These are phyloP conservation scores for Perithous albicinctus DNA, from an alignment of 2,888 invertebrate species.

Conservation along the genomic window DNA sequence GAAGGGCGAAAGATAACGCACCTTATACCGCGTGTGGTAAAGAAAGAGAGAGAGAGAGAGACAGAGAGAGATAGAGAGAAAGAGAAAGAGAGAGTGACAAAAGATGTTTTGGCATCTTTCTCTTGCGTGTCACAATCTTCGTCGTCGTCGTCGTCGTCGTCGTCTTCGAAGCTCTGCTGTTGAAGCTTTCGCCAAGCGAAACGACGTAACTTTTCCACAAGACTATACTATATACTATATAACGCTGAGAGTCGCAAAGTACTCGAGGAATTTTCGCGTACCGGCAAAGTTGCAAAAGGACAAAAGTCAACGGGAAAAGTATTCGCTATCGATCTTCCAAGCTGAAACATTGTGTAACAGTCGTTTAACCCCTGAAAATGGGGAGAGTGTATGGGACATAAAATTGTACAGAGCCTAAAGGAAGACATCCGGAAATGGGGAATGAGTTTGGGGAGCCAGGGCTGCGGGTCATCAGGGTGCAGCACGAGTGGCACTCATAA, in stretches of 20 bases:
- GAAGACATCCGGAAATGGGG: not conserved
- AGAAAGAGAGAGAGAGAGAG: not conserved
- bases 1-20: slow-evolving; percentile 70
- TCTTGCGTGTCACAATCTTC: slow-evolving; percentile 45
- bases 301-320: slow-evolving; percentile 12
- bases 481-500: not conserved
- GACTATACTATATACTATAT: not conserved
- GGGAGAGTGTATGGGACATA: not conserved
- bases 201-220: slow-evolving; percentile 38
- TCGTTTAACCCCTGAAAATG: slow-evolving; percentile 9
- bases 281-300: not conserved
- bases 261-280: slow-evolving; percentile 24
- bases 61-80: not conserved
- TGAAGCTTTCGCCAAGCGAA: slow-evolving; percentile 24
- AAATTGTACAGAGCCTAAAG: slow-evolving; percentile 8
- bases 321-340: slow-evolving; percentile 30
- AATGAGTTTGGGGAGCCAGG: not conserved
- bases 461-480: slow-evolving; percentile 31
- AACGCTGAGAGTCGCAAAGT: slow-evolving; percentile 27
- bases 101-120: not conserved
- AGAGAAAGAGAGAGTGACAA: not conserved
- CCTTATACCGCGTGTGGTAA: slow-evolving; percentile 17
- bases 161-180: not conserved
- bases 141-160: slow-evolving; percentile 15
- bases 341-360: slow-evolving; percentile 23